These are phyloP conservation scores for Sturnira hondurensis DNA, from an alignment of 2,113 vertebrate species.

Conservation along the genomic window DNA sequence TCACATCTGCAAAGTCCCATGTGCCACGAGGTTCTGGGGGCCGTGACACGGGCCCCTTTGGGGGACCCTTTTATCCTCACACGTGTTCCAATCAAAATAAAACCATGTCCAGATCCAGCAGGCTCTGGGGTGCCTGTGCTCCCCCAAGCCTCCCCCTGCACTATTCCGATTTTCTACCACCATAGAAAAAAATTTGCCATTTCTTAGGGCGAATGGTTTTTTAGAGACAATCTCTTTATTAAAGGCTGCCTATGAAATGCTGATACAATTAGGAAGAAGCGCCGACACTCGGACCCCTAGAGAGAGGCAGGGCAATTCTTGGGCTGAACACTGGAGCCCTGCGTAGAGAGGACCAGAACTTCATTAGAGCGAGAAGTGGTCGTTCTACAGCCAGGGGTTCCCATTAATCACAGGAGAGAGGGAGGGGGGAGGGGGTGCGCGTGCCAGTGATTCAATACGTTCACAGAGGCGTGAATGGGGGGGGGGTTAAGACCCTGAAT, in stretches of 20 bases:
- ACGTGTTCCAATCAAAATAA: fast-evolving
- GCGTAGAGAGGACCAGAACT: neutral
- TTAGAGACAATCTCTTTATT: neutral
- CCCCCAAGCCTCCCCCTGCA: fast-evolving
- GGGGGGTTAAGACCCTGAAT: neutral
- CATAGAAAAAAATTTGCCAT: too few relatives aligned
- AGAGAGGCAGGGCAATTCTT: neutral
- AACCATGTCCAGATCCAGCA: neutral
- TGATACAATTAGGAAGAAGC: neutral
- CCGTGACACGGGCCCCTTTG: neutral
- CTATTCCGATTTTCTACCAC: neutral
- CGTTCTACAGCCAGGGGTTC: neutral
- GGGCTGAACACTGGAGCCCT: neutral
- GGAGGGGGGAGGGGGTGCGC: neutral
- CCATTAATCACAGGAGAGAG: too few relatives aligned
- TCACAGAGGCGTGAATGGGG: neutral
- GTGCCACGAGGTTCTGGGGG: fast-evolving
- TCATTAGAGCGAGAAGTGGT: neutral
- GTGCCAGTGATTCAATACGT: neutral
- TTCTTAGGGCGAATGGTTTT: neutral
- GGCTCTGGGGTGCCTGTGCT: fast-evolving
- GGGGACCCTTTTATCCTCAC: neutral
- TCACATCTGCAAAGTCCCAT: neutral
- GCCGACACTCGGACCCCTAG: neutral
- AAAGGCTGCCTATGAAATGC: neutral